Conservation (phyloP, 2,797 vertebrate species). For the Schizothorax lantsangensis region DNA sequence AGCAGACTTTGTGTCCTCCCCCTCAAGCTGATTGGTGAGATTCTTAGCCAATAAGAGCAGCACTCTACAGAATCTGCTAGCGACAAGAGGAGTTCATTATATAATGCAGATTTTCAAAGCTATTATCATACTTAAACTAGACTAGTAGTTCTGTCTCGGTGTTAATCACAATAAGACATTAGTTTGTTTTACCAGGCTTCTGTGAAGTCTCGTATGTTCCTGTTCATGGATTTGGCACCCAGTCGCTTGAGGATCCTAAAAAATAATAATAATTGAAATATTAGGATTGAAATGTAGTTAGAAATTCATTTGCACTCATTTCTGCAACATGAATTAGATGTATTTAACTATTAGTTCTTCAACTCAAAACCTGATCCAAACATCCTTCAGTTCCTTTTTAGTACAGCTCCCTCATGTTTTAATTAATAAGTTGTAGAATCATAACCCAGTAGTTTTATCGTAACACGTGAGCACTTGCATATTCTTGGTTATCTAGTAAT, state of each 20-base stretch:
- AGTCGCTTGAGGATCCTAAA: slow-evolving; percentile 36
- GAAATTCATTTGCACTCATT: not conserved
- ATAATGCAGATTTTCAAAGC: slow-evolving; percentile 60
- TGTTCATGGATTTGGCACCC: slow-evolving; percentile 60
- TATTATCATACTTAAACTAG: slow-evolving; percentile 7
- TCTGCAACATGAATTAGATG: not conserved
- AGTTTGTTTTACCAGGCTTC: slow-evolving; percentile 52
- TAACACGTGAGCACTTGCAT: not conserved
- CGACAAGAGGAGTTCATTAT: slow-evolving; percentile 72
- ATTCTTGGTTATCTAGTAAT: not conserved
- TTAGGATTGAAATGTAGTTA: not conserved
- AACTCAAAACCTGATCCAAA: not conserved
- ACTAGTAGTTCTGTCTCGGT: not conserved
- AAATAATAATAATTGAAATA: not conserved
- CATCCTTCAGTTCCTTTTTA: not conserved
- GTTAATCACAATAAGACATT: slow-evolving; percentile 12
- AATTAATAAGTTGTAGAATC: not conserved
- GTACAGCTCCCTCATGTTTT: slow-evolving; percentile 1
- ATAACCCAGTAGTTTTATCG: slow-evolving; percentile 8
- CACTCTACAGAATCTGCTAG: slow-evolving; percentile 68
- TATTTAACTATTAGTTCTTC: not conserved
- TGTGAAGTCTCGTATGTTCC: slow-evolving; percentile 36
- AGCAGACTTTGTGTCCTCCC: slow-evolving; percentile 69
- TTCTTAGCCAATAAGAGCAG: slow-evolving; percentile 73
- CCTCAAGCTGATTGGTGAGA: slow-evolving; percentile 73